Conservation (phyloP, 2,797 vertebrate species). For the Pogoniulus pusillus region DNA sequence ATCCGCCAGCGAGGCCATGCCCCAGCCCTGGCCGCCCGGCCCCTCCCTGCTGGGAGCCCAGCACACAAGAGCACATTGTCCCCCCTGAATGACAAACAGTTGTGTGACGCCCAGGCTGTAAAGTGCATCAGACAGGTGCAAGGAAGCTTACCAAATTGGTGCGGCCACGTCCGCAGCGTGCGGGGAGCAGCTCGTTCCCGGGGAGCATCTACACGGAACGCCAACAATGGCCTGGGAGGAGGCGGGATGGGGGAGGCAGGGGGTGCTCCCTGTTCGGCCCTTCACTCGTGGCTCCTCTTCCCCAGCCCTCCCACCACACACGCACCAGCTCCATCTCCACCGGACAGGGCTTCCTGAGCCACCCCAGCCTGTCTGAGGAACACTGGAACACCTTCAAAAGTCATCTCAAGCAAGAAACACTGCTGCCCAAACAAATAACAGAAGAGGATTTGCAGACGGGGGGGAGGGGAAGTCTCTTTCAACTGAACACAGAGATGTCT, state of each 20-base stretch:
- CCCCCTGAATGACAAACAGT: constrained; percentile 34
- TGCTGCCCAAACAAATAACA: background rate
- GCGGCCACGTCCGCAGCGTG: background rate
- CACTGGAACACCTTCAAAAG: background rate
- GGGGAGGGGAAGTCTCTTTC: background rate
- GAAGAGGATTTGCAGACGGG: background rate
- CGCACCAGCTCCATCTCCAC: accelerated
- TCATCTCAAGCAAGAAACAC: background rate
- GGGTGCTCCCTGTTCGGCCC: accelerated
- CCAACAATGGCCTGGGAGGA: background rate
- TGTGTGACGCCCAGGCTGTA: constrained; percentile 16
- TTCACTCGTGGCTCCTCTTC: background rate
- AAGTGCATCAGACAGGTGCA: constrained; percentile 61
- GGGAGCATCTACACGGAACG: background rate
- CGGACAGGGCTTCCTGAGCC: background rate
- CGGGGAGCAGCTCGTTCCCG: background rate
- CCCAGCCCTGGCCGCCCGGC: background rate
- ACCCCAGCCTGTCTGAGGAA: background rate
- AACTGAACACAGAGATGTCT: background rate
- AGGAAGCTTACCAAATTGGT: constrained; percentile 54
- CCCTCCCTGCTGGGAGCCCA: background rate
- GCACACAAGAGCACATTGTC: constrained; percentile 54
- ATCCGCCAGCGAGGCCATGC: background rate
- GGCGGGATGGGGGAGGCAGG: background rate
- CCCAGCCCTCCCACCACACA: background rate